Conservation (phyloP, 2,888 invertebrate genomes). For the Busseola fusca region DNA sequence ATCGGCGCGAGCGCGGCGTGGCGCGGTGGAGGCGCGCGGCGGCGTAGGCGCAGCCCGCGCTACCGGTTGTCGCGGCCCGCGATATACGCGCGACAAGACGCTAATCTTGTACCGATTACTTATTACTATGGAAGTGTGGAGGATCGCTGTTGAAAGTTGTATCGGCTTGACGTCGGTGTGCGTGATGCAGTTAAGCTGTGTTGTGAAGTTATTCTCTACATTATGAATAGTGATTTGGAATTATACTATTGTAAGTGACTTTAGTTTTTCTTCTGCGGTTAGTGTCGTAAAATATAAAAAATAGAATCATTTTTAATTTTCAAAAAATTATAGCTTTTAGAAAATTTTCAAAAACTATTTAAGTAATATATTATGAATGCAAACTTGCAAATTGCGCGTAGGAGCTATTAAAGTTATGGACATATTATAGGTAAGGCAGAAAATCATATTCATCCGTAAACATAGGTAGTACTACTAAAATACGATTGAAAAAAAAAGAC, state of each 20-base stretch:
- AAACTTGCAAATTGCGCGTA: neutral
- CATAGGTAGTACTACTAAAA: slow-evolving; percentile 1
- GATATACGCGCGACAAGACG: slow-evolving; percentile 55
- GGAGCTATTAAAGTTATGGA: neutral
- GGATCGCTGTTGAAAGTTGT: slow-evolving; percentile 45
- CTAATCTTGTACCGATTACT: slow-evolving; percentile 58
- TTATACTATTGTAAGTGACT: neutral
- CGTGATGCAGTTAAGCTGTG: slow-evolving; percentile 5
- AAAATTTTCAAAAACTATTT: neutral
- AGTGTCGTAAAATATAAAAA: neutral
- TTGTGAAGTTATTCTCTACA: neutral
- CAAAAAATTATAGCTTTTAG: neutral
- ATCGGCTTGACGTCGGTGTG: slow-evolving; percentile 7
- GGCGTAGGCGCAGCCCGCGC: slow-evolving; percentile 40
- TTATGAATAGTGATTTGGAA: neutral
- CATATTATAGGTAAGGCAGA: neutral
- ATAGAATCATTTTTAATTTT: neutral
- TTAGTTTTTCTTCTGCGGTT: neutral
- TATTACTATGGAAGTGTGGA: slow-evolving; percentile 49
- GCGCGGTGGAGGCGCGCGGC: slow-evolving; percentile 30
- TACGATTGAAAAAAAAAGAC: slow-evolving; percentile 1
- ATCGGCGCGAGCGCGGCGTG: slow-evolving; percentile 53
- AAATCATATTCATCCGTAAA: slow-evolving; percentile 2
- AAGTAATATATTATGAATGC: neutral
- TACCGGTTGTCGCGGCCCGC: slow-evolving; percentile 58